phyloP scores from a whole-genome alignment of 1,140 invertebrate genomes.

The Colletes gigas region DNA sequence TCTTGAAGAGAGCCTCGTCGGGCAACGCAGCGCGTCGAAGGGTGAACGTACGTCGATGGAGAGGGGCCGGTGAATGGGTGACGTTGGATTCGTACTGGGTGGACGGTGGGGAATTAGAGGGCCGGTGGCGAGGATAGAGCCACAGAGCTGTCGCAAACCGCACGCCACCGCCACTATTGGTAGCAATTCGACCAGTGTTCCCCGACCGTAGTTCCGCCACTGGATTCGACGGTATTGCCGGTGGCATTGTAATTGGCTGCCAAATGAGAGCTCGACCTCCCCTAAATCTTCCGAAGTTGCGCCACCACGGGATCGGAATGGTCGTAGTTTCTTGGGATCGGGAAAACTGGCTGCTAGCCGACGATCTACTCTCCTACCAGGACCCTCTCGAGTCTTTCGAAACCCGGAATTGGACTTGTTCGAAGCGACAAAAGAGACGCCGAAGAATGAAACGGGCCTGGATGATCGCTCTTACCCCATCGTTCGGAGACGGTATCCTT shows the following conservation, averaged over 20 bases:
- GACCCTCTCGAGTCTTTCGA: not conserved
- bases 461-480: not conserved
- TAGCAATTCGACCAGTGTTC: constrained; percentile 61
- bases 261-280: constrained; percentile 70
- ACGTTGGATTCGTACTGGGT: constrained; percentile 1
- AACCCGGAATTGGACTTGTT: not conserved
- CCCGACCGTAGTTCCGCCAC: constrained; percentile 58
- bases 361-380: not conserved
- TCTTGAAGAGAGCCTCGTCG: constrained; percentile 24
- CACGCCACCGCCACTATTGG: constrained; percentile 59
- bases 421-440: not conserved
- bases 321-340: constrained; percentile 30
- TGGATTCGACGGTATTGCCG: constrained; percentile 66
- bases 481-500: not conserved
- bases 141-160: constrained; percentile 60
- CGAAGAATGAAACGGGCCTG: not conserved
- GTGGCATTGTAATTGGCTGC: constrained; percentile 74
- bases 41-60: constrained; percentile 5
- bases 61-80: constrained; percentile 9
- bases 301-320: constrained; percentile 46
- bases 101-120: not conserved
- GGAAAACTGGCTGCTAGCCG: constrained; percentile 13
- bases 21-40: constrained; percentile 5
- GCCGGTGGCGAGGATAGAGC: constrained; percentile 4
- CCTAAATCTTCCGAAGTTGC: constrained; percentile 69